Percentiles rank a stretch among this genome's conserved stretches.
Evolutionary conservation across 2,888 invertebrate genomes (phyloP).

Genomic region (Drosophila conformis): DNA sequence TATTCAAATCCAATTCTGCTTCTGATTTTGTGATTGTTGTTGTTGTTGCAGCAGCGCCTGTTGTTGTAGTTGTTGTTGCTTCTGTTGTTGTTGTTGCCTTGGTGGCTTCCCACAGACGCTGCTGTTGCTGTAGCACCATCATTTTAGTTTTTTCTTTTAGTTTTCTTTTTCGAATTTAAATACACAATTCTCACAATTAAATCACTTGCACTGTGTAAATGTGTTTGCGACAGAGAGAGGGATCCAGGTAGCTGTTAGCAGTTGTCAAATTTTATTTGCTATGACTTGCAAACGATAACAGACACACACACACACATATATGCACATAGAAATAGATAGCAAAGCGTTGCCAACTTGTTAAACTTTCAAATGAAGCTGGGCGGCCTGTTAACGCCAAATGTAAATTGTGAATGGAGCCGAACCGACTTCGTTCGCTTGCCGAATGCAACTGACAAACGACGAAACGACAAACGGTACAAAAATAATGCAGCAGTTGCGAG

Average conservation of each 20-base stretch:
- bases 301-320: background rate
- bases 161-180: background rate
- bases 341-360: conserved; percentile 8
- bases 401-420: conserved; percentile 45
- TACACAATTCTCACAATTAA: background rate
- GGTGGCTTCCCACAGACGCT: conserved; percentile 72
- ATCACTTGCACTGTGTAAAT: conserved; percentile 36
- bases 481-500: conserved; percentile 28
- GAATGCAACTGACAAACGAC: conserved; percentile 65
- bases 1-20: conserved; percentile 38
- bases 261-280: conserved; percentile 28
- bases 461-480: conserved; percentile 47
- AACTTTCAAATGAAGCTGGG: background rate
- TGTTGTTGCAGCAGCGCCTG: conserved; percentile 24
- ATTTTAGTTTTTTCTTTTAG: conserved; percentile 11
- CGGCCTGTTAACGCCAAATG: conserved; percentile 29
- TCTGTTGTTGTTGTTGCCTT: conserved; percentile 16
- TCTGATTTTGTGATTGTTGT: conserved; percentile 28
- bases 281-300: conserved; percentile 5
- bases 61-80: conserved; percentile 11
- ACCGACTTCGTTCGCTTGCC: conserved; percentile 65
- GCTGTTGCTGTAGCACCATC: conserved; percentile 79
- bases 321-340: background rate
- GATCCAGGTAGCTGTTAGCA: conserved; percentile 17
- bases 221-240: background rate